A percentile compares a stretch with the other conserved stretches of the same genome.
phyloP scores from a whole-genome alignment of 2,113 vertebrate species.

The Centropus bengalensis region DNA sequence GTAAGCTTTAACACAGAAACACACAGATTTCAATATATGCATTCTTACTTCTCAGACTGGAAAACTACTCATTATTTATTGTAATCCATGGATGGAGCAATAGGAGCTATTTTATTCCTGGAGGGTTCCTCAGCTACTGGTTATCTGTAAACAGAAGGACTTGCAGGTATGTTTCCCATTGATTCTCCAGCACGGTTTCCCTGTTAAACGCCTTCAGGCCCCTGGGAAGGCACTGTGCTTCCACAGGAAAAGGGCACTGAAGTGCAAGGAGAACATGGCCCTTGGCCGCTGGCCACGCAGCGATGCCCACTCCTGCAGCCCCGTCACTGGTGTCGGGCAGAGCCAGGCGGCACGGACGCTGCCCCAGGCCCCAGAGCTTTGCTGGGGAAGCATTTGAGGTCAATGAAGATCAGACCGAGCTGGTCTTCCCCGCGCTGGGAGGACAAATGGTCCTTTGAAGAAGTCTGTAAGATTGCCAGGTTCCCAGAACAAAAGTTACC shows the following conservation, averaged over 20 bases:
- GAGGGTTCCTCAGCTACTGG: neutral
- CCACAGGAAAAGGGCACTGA: neutral
- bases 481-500: neutral
- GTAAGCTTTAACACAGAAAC: neutral
- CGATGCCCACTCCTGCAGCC: neutral
- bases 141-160: neutral
- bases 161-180: neutral
- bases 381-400: neutral
- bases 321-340: neutral
- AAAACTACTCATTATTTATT: neutral
- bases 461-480: neutral
- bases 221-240: neutral
- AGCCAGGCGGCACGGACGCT: neutral
- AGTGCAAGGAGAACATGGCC: neutral
- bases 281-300: neutral
- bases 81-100: neutral
- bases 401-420: neutral
- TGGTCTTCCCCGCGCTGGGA: neutral
- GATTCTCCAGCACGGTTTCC: neutral
- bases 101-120: neutral
- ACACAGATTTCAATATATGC: accelerated
- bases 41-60: neutral
- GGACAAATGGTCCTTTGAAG: neutral
- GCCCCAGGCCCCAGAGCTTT: neutral
- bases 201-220: neutral